Evolutionary conservation across 1,140 invertebrate species (phyloP).

Genomic region (Drosophila nasuta): DNA sequence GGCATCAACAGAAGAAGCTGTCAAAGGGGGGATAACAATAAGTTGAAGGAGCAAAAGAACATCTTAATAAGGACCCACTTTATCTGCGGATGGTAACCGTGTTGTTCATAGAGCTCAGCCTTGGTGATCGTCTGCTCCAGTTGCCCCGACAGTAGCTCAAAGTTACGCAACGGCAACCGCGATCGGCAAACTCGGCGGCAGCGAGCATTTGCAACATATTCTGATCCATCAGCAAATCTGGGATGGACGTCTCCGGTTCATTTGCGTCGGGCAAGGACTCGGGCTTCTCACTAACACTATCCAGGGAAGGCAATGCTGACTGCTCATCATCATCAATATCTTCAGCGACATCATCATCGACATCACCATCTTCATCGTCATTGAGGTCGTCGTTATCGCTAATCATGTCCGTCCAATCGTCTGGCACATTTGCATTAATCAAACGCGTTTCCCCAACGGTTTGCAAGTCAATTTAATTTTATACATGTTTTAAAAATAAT

Average conservation of each 20-base stretch:
- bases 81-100: slow-evolving; percentile 69
- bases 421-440: slow-evolving; percentile 26
- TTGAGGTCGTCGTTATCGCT: slow-evolving; percentile 37
- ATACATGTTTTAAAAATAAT: too few species aligned
- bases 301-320: neutral
- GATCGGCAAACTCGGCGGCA: slow-evolving; percentile 64
- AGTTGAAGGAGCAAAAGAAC: neutral
- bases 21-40: neutral
- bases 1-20: slow-evolving; percentile 24
- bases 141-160: slow-evolving; percentile 51
- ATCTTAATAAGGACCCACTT: slow-evolving; percentile 35
- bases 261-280: neutral
- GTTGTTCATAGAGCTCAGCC: slow-evolving; percentile 44
- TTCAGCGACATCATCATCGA: neutral
- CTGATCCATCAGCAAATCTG: slow-evolving; percentile 12
- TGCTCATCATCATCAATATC: neutral
- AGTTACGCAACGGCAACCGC: slow-evolving; percentile 63
- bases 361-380: neutral
- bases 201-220: slow-evolving; percentile 52
- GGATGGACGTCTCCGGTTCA: neutral
- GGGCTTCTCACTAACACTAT: slow-evolving; percentile 8
- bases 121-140: slow-evolving; percentile 62
- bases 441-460: neutral
- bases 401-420: slow-evolving; percentile 59
- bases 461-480: too few species aligned